These are phyloP conservation scores for Sipunculus nudus DNA, from an alignment of 2,888 invertebrate species.

Conservation along the genomic window DNA sequence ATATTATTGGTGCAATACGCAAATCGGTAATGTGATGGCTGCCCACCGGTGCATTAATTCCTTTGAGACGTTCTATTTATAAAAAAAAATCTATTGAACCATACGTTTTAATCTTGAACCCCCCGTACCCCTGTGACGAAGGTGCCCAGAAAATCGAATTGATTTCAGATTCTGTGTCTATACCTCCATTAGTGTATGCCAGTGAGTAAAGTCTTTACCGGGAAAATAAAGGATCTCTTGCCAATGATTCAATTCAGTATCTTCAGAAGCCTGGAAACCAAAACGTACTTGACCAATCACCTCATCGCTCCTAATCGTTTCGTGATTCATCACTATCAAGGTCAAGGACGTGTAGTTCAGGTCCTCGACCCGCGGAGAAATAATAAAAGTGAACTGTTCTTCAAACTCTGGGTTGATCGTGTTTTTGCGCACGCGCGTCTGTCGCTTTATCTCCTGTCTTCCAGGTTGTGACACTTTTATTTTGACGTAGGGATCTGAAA, in stretches of 20 bases:
- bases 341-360: conserved; percentile 63
- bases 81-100: too few relatives aligned
- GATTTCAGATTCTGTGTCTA: not conserved
- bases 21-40: too few relatives aligned
- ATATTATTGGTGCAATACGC: too few relatives aligned
- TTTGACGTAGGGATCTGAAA: conserved; percentile 67
- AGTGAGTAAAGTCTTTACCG: conserved; percentile 57
- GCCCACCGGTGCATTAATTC: too few relatives aligned
- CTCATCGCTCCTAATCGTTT: conserved; percentile 63
- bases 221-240: conserved; percentile 61
- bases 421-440: conserved; percentile 50
- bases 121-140: too few relatives aligned
- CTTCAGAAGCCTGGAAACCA: conserved; percentile 62
- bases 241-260: conserved; percentile 64
- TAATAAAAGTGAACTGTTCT: conserved; percentile 48
- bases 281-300: conserved; percentile 63
- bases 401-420: conserved; percentile 49
- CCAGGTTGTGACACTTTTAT: conserved; percentile 61
- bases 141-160: too few relatives aligned
- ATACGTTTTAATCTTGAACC: too few relatives aligned
- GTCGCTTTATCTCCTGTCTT: conserved; percentile 52
- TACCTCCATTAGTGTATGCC: conserved; percentile 57
- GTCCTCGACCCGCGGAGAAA: conserved; percentile 59
- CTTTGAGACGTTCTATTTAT: too few relatives aligned
- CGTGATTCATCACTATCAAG: conserved; percentile 58